Base-by-base conservation (phyloP, 2,113 vertebrate genomes). In the Eulemur macaco region DNA sequence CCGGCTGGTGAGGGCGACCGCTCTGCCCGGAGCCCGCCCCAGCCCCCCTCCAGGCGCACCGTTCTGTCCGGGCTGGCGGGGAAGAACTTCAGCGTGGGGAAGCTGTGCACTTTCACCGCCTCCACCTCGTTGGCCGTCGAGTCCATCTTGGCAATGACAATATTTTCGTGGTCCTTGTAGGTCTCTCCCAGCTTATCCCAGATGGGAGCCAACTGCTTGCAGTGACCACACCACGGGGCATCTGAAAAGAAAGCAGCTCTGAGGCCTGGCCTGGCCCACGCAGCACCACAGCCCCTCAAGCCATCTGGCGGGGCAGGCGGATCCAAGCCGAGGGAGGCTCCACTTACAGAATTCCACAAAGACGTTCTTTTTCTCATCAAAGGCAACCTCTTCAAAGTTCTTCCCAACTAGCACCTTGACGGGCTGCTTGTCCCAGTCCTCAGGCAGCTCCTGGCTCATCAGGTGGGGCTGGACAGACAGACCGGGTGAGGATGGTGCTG, bases 171-270 rank as follows among this genome's bases (percentile, higher is more conserved):
- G 98, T 99, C 99, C 98, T 98, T 99, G 95, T 99, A 99, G 31
- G 98, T 99, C 98, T 99, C 99, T 50, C 99, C 99, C 92, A 99
- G 98, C 94, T 99, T 99, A 82, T 99, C 99, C 99, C 99, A 99
- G 97, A 99, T 99, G 8, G 99, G 99, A 50, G 99, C 98, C 97
- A 99, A 98, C 98, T 99, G 99, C 97, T 99, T 99, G 98, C 99
- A 99, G 98, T 99, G 99, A 89, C 99, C 99, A 50, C 99, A 99
- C 99, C 99, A 99, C 0, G 99, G 99, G 45, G 99, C 99, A 97
- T 99, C 99, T 99, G 97, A 37, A 85, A 82, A 96, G 77, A 42
- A 14, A 64, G 37, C 14, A 1, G 17, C 1, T 27, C 74, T 66
- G 39, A 45, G 10, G 64, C 5, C 0, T 2, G 7, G 29, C 52